phyloP scores from a whole-genome alignment of 1,140 invertebrate genomes.

The Leptoteleia sp. region DNA sequence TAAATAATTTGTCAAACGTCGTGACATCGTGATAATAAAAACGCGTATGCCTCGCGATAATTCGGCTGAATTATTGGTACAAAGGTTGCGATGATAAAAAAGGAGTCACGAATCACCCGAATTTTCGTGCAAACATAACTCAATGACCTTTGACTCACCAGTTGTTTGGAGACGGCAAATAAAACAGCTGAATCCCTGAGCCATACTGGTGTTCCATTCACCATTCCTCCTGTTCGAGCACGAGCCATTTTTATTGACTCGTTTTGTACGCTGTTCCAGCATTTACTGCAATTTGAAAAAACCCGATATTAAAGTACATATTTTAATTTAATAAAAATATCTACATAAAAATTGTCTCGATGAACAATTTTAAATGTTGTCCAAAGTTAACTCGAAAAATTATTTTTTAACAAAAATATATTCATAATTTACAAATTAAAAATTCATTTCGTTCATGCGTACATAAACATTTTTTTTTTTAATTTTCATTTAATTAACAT shows the following conservation, averaged over 20 bases:
- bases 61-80: conserved; percentile 7
- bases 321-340: too few species aligned
- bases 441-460: too few species aligned
- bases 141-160: conserved; percentile 76
- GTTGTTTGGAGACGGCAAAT: conserved; percentile 69
- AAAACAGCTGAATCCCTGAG: conserved; percentile 76
- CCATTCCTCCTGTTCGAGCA: conserved; percentile 59
- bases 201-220: conserved; percentile 74
- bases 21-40: conserved; percentile 5
- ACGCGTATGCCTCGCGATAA: not conserved
- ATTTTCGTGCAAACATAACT: conserved; percentile 45
- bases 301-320: too few species aligned
- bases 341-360: too few species aligned
- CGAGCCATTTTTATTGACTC: conserved; percentile 54
- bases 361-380: too few species aligned
- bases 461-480: too few species aligned
- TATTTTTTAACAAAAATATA: too few species aligned
- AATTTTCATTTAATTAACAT: too few species aligned
- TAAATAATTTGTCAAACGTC: conserved; percentile 63
- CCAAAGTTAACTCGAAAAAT: too few species aligned
- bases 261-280: conserved; percentile 26
- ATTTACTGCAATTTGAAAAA: too few species aligned
- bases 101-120: conserved; percentile 10
- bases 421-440: too few species aligned
- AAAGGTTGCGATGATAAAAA: conserved; percentile 14